These are phyloP conservation scores for Rhagonycha fulva DNA, from an alignment of 2,888 invertebrate genomes.

Conservation along the genomic window DNA sequence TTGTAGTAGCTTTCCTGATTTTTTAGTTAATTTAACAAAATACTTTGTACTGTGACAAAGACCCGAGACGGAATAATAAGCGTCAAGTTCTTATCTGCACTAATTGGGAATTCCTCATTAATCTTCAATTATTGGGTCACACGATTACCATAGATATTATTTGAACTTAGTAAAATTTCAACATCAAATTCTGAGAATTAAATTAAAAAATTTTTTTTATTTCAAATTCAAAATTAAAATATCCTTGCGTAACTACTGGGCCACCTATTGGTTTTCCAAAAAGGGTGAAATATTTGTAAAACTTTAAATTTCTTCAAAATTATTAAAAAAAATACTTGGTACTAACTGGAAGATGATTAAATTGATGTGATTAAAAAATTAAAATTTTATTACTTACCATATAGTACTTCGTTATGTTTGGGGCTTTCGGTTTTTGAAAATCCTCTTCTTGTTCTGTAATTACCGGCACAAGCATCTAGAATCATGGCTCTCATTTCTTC, in stretches of 20 bases:
- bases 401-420: neutral
- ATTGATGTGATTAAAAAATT: too few relatives aligned
- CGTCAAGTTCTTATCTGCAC: neutral
- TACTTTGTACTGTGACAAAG: neutral
- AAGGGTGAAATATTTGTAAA: too few relatives aligned
- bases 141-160: neutral
- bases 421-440: neutral
- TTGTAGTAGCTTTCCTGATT: neutral
- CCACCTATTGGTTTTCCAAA: too few relatives aligned
- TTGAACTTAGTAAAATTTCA: neutral
- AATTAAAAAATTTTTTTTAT: neutral
- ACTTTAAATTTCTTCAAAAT: too few relatives aligned
- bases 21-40: too few relatives aligned
- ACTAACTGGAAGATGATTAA: too few relatives aligned
- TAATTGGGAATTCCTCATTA: neutral
- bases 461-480: conserved; percentile 3
- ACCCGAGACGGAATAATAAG: neutral
- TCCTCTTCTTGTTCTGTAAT: conserved; percentile 9
- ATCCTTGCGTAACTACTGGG: too few relatives aligned
- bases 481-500: conserved; percentile 12
- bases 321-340: too few relatives aligned
- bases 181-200: too few relatives aligned
- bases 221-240: neutral
- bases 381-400: neutral
- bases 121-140: neutral